Conservation (phyloP, 2,888 invertebrate species). For the Drosophila borborema region DNA sequence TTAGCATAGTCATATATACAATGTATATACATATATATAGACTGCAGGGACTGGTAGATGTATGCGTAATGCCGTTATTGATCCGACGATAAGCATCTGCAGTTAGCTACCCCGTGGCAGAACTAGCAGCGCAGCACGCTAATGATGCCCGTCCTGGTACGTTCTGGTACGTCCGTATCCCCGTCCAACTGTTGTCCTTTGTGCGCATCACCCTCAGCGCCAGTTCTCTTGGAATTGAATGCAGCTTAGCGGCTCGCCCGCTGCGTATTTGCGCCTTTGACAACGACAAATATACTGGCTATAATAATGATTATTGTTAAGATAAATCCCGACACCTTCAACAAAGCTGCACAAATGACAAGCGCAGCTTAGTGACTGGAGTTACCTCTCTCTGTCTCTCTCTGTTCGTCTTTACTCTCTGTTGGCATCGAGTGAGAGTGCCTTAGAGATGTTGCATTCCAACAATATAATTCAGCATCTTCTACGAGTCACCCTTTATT, state of each 20-base stretch:
- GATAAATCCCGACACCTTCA: conserved; percentile 85
- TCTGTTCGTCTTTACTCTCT: neutral
- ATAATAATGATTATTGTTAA: conserved; percentile 81
- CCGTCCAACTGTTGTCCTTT: conserved; percentile 28
- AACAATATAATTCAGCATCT: conserved; percentile 25
- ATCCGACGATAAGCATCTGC: conserved; percentile 72
- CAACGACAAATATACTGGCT: conserved; percentile 60
- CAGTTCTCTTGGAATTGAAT: conserved; percentile 57
- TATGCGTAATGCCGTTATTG: conserved; percentile 71
- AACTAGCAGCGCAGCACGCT: conserved; percentile 47
- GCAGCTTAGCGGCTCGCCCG: conserved; percentile 78
- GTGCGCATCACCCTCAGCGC: conserved; percentile 50
- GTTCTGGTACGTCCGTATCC: conserved; percentile 9
- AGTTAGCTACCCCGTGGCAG: conserved; percentile 64
- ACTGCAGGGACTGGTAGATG: conserved; percentile 9
- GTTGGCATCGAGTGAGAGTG: neutral
- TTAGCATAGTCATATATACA: conserved; percentile 64
- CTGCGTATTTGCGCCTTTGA: conserved; percentile 75
- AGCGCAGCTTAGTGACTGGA: conserved; percentile 55
- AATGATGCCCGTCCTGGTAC: conserved; percentile 56
- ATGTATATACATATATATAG: neutral
- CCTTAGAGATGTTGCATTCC: conserved; percentile 50
- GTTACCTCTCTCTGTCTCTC: neutral
- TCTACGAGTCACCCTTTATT: conserved; percentile 13
- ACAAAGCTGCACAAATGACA: conserved; percentile 83